These are phyloP conservation scores for Charadrius vociferus DNA, from an alignment of 2,113 vertebrate species.

Conservation along the genomic window DNA sequence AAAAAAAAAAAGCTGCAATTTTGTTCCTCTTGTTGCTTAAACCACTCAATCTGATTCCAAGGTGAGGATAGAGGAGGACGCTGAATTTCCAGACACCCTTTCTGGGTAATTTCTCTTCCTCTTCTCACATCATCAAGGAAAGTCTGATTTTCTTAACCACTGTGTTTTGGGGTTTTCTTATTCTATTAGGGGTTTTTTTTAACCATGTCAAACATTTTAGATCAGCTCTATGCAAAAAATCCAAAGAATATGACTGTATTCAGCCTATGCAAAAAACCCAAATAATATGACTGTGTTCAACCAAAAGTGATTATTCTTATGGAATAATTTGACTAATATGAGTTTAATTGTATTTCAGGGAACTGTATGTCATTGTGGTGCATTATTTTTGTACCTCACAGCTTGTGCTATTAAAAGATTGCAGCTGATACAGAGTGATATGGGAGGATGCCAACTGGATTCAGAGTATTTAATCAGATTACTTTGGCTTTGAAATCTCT, in stretches of 20 bases:
- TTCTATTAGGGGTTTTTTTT: not conserved
- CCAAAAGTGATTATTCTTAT: not conserved
- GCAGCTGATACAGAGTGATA: conserved; percentile 17
- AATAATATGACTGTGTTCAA: not conserved
- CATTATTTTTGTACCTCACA: not conserved
- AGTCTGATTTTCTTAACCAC: not conserved
- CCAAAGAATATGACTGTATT: not conserved
- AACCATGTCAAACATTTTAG: not conserved
- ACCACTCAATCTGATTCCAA: not conserved
- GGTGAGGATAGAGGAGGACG: no score
- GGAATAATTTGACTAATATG: not conserved
- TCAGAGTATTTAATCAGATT: conserved; percentile 42
- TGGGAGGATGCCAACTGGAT: conserved; percentile 18
- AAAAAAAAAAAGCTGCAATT: not conserved
- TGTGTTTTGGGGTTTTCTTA: not conserved
- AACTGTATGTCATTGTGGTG: not conserved
- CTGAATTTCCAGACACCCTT: not conserved
- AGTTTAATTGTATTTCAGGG: conserved; percentile 2
- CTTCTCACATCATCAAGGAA: not conserved
- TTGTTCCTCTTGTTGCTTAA: not conserved
- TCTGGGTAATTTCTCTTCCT: not conserved
- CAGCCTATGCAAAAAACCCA: not conserved
- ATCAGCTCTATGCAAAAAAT: not conserved
- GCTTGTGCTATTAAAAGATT: conserved; percentile 27
- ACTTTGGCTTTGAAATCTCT: conserved; percentile 2